Evolutionary conservation across 1,140 invertebrate genomes (phyloP).

Genomic region (Dufourea novaeangliae): DNA sequence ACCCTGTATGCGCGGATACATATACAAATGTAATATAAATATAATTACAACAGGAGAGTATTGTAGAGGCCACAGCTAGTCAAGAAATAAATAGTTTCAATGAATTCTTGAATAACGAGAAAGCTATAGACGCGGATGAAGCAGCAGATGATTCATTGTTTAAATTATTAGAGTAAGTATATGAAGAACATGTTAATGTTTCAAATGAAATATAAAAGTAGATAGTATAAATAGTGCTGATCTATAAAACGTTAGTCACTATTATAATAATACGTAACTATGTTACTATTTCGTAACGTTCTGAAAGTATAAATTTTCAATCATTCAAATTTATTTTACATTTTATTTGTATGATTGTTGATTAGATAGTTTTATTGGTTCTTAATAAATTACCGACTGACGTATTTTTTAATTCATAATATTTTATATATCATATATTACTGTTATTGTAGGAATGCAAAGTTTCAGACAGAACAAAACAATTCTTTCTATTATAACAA

Average conservation of each 20-base stretch:
- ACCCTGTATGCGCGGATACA: too few relatives aligned
- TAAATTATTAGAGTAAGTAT: too few relatives aligned
- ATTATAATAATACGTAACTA: too few relatives aligned
- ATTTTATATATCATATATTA: neutral
- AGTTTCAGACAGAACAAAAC: conserved; percentile 7
- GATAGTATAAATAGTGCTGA: too few relatives aligned
- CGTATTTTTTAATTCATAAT: neutral
- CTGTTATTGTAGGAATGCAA: neutral
- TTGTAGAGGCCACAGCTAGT: neutral
- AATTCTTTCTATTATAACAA: neutral
- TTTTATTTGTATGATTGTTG: too few relatives aligned
- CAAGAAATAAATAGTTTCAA: neutral
- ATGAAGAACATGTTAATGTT: too few relatives aligned
- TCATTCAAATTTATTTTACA: neutral
- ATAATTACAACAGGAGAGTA: neutral
- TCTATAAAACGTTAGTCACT: too few relatives aligned
- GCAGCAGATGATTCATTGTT: too few relatives aligned
- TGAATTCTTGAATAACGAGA: neutral
- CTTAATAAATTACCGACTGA: neutral
- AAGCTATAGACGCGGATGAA: too few relatives aligned
- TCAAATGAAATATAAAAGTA: too few relatives aligned
- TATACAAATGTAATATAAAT: neutral
- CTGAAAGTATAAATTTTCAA: neutral
- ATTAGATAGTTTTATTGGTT: neutral
- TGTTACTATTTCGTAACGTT: neutral